phyloP scores from a whole-genome alignment of 2,113 vertebrate genomes.

The Thalassoma bifasciatum region DNA sequence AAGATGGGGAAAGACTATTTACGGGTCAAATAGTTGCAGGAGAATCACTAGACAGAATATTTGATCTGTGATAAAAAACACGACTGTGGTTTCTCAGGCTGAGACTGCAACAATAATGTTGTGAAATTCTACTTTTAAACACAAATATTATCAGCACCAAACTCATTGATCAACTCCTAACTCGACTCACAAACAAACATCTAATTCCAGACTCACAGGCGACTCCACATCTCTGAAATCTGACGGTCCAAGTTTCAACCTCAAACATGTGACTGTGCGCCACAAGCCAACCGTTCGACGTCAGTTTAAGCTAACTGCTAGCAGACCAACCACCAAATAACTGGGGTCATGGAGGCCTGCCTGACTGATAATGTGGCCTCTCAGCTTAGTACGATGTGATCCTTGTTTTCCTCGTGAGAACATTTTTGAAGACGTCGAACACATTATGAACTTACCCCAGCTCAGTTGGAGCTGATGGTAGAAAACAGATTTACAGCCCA shows the following conservation, averaged over 20 bases:
- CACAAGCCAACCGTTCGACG: too few species aligned
- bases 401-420: neutral
- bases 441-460: neutral
- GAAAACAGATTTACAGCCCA: conserved; percentile 15
- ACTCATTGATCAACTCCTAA: too few species aligned
- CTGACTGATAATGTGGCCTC: neutral
- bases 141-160: too few species aligned
- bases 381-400: neutral
- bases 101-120: neutral
- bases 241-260: too few species aligned
- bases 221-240: too few species aligned
- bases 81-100: neutral
- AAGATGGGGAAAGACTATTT: conserved; percentile 1
- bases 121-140: neutral
- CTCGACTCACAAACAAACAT: too few species aligned
- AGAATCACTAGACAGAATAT: neutral
- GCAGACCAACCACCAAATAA: too few species aligned
- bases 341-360: neutral
- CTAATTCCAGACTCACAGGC: too few species aligned
- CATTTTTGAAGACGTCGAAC: neutral
- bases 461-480: neutral
- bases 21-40: neutral
- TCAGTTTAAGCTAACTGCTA: too few species aligned
- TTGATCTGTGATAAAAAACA: conserved; percentile 21
- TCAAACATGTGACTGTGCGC: too few species aligned